Percentiles rank a stretch among this genome's conserved stretches.
phyloP scores from a whole-genome alignment of 2,888 invertebrate genomes.

The Lithophane socia region DNA sequence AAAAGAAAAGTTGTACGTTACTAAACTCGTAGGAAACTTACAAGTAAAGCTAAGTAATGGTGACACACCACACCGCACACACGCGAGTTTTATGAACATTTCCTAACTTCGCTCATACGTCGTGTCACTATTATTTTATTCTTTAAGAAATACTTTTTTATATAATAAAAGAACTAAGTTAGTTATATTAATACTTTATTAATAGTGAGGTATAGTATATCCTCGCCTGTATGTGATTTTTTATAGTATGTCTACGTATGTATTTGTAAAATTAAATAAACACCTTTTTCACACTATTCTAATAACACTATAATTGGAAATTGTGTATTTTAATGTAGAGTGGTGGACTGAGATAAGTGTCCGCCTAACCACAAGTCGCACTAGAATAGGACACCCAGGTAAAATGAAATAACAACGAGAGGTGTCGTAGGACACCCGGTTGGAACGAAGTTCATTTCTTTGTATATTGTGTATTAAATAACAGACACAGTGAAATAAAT shows the following conservation, averaged over 20 bases:
- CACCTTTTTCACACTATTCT: not conserved
- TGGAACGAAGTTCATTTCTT: too few species aligned
- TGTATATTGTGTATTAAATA: too few species aligned
- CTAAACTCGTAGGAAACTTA: not conserved
- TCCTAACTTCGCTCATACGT: not conserved
- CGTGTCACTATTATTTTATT: conserved; percentile 5
- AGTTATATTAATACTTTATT: not conserved
- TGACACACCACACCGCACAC: conserved; percentile 4
- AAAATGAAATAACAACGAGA: too few species aligned
- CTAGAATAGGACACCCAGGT: not conserved
- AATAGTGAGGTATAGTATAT: not conserved
- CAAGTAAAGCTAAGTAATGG: conserved; percentile 9
- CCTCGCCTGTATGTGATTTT: not conserved
- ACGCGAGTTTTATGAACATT: conserved; percentile 4
- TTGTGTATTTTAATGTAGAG: too few species aligned
- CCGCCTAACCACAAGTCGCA: not conserved
- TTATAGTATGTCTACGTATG: not conserved
- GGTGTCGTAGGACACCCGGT: too few species aligned
- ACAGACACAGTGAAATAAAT: too few species aligned
- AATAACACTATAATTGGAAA: too few species aligned
- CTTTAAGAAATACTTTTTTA: not conserved
- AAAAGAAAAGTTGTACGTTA: conserved; percentile 25
- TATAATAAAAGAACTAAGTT: not conserved
- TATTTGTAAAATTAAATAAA: not conserved
- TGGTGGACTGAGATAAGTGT: not conserved